Evolutionary conservation across 2,888 invertebrate species (phyloP).

Genomic region (Diplolepis rosae): DNA sequence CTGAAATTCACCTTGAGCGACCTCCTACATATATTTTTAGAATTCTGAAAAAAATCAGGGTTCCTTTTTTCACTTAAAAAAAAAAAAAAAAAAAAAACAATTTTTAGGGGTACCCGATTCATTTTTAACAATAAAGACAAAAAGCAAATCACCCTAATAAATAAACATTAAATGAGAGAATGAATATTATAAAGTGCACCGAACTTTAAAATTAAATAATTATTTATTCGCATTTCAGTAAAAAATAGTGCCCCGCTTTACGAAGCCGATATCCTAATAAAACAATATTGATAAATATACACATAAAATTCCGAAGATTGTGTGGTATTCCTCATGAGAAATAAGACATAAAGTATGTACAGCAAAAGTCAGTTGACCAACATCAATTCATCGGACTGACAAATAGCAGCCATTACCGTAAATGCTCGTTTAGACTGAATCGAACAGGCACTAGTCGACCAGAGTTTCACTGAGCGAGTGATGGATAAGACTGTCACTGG

Average conservation of each 20-base stretch:
- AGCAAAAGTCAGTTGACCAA: constrained; percentile 13
- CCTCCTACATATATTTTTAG: too few species aligned
- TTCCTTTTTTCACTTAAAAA: too few species aligned
- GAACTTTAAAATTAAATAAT: background rate
- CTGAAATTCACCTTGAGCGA: too few species aligned
- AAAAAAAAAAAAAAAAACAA: too few species aligned
- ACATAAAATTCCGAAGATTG: background rate
- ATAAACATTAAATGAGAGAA: background rate
- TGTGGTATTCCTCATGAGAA: background rate
- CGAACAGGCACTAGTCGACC: constrained; percentile 37
- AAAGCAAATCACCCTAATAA: too few species aligned
- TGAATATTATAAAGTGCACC: background rate
- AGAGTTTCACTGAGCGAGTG: constrained; percentile 41
- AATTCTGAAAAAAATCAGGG: too few species aligned
- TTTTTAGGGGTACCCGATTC: too few species aligned
- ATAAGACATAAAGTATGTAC: constrained; percentile 27
- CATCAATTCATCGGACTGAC: constrained; percentile 45
- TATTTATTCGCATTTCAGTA: too few species aligned
- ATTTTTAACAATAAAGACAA: too few species aligned
- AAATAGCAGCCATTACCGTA: constrained; percentile 51
- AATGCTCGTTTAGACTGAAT: constrained; percentile 41
- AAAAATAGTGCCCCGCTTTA: background rate
- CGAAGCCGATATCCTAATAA: background rate
- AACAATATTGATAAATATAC: background rate
- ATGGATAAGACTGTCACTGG: constrained; percentile 31